These are phyloP conservation scores for Eueides isabella DNA, from an alignment of 1,140 invertebrate genomes.

Conservation along the genomic window DNA sequence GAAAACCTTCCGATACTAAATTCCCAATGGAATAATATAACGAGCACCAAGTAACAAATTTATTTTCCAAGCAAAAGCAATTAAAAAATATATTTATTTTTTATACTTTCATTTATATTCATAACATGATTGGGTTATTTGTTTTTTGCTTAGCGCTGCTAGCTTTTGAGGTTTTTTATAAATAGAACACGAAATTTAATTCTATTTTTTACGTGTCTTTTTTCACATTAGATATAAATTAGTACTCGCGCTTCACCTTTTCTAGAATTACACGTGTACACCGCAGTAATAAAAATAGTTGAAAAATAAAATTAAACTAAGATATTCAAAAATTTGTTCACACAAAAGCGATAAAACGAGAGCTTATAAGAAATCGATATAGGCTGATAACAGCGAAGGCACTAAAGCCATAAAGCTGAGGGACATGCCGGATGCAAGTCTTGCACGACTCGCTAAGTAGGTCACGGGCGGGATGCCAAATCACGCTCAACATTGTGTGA, in stretches of 20 bases:
- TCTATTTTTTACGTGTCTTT: neutral
- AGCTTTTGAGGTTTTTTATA: neutral
- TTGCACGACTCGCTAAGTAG: constrained; percentile 24
- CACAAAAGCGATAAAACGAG: neutral
- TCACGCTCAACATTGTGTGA: constrained; percentile 20
- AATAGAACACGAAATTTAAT: neutral
- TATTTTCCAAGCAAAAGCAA: constrained; percentile 3
- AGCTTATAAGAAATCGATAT: neutral
- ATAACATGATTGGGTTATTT: constrained; percentile 6
- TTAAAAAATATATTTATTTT: constrained; percentile 9
- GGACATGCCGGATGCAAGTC: constrained; percentile 17
- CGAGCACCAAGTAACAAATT: neutral
- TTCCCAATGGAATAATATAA: constrained; percentile 1
- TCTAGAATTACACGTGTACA: no score
- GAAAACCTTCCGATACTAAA: neutral
- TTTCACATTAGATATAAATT: no score
- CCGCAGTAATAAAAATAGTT: no score
- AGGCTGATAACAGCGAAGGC: constrained; percentile 1
- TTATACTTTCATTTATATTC: constrained; percentile 14
- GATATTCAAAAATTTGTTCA: neutral
- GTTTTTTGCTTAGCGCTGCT: neutral
- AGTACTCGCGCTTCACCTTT: no score
- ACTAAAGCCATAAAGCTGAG: neutral
- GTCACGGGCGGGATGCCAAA: constrained; percentile 28
- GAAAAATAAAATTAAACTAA: no score